Evolutionary conservation across 2,888 invertebrate species (phyloP), one percentile per base, ranked within the genome.

Genomic region (Zootermopsis nevadensis): DNA sequence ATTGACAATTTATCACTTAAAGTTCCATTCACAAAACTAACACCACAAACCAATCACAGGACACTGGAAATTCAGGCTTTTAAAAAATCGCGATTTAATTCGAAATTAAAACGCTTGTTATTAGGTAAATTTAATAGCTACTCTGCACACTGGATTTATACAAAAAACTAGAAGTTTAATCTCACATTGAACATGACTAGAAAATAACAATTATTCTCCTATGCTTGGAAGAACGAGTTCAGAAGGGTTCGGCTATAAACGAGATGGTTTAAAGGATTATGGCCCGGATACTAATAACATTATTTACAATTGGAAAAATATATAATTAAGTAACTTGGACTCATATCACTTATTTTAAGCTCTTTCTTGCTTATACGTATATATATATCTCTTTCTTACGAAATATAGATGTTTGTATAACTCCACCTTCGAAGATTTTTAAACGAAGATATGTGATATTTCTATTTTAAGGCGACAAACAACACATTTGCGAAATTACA

Each of bases 281-380:
- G 74, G 74, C 38, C 38, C 74, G 38, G 42, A 38, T 42, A 12
- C 74, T 74, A 42, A 15, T 27, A 69, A 15, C 10, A 10, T 74
- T 42, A 38, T 42, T 74, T 74, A 74, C 42, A n/a, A 15, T 74
- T 74, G 27, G 74, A 74, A 74, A 74, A 74, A 74, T 74, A 74
- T 35, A 74, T 33, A n/a, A n/a, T 42, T 74, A 33, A 38, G 35
- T 74, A 74, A 42, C 33, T 74, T 74, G n/a, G 31, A 38, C 74
- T 10, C 35, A n/a, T 38, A 74, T 74, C 74, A 74, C 38, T 3
- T 35, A 19, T 33, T 74, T 74, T 74, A 38, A 74, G 74, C 38
- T 42, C 42, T 12, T 74, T 74, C 38, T 74, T 60, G 8, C 12
- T 60, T 42, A 38, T 74, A 38, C 42, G 33, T 74, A 33, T 60